Evolutionary conservation across 2,113 vertebrate genomes (phyloP), one percentile per base, ranked within the genome.

Genomic region (Phaethon lepturus): DNA sequence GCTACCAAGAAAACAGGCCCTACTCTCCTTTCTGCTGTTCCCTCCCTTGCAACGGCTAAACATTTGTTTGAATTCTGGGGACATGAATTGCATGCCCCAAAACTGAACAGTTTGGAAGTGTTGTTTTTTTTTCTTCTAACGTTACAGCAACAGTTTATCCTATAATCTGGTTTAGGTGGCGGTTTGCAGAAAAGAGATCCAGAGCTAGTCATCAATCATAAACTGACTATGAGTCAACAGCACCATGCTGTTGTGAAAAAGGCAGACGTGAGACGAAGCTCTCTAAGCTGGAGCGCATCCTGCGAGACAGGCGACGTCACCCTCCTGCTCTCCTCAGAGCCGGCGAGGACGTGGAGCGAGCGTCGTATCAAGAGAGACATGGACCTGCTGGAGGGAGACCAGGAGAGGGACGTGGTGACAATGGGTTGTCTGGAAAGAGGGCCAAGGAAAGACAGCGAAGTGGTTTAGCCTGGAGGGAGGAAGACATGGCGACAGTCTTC

Each of bases 371-470:
- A 33, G 35, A 67, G 18, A 79, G 38, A 78, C 26, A 29, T 10
- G 53, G 55, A 69, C 60, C 50, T 42, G 8, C 60, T 0, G 1
- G 49, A 55, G 22, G 2, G 22, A 67, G 29, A 58, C 5, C 33
- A 9, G 4, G 20, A 11, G 16, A 64, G 31, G n/a, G 42, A 42
- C 1, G 0, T 19, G 17, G 17, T 22, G 44, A 15, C 0, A 0
- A 38, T 18, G 28, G 35, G 44, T 23, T 68, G 6, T 28, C 64
- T 42, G 64, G 47, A 64, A 58, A 50, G 13, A 11, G 24, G 45
- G 35, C 25, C 47, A 22, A 79, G 56, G 52, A 47, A 45, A 31
- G 15, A 4, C 18, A 11, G 31, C 1, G 2, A 3, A 12, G n/a
- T 4, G 35, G 24, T 23, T 68, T 45, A 35, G 13, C 10, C 29